Base-by-base conservation (phyloP, 2,888 invertebrate species). In the Caenorhabditis sulstoni region DNA sequence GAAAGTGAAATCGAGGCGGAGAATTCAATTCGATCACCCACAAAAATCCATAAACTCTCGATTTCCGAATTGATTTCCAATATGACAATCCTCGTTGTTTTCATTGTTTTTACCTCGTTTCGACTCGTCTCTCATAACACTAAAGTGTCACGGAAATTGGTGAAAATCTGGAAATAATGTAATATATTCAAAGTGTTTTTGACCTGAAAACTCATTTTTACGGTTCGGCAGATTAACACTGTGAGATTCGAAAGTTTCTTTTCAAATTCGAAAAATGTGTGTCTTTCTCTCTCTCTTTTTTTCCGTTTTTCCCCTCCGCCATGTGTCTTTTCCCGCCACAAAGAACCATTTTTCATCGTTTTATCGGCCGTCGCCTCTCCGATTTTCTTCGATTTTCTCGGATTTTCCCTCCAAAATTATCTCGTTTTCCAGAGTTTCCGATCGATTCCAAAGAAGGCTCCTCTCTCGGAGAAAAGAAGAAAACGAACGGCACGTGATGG, bases 261-360 rank as follows among this genome's bases (percentile, higher is more conserved):
- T 68, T 71, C 55, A 55, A 59, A 65, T 70, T 70, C 53, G 39
- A 61, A 70, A 29, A 29, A 61, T 12, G 44, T 61, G 61, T 61
- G 61, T 23, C 67, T 62, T 53, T 29, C 66, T 52, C 57, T 57
- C 47, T 55, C 58, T 71, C 59, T 55, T 62, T 57, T 71, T 58
- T 55, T 62, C 35, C 41, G n/a, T n/a, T n/a, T n/a, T n/a, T n/a
- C 39, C 49, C 70, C 29, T 29, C 7, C 20, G 57, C 55, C 59
- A 74, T 65, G 45, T 65, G 55, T 64, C 64, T 70, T 64, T 55
- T 55, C 49, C 39, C 68, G 39, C 66, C 53, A 53, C 71, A 59
- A 71, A 70, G 61, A 71, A 71, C 62, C 57, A 71, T 71, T 62
- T 71, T 57, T 71, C 57, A 71, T 71, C 50, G 52, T 23, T 70